These are phyloP conservation scores for Glossosoma conforme DNA, from an alignment of 1,140 invertebrate genomes.

Conservation along the genomic window DNA sequence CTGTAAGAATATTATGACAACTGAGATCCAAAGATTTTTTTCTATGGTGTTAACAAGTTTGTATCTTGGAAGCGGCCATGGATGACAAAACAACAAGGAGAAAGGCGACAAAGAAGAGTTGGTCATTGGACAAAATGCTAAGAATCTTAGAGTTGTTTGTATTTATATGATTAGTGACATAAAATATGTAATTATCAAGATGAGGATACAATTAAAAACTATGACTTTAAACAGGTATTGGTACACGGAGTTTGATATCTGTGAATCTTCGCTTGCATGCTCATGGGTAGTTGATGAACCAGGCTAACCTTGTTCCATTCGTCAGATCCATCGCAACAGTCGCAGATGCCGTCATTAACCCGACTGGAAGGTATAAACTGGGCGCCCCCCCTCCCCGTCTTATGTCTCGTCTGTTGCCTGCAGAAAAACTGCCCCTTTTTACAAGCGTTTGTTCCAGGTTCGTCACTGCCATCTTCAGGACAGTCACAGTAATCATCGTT, in stretches of 20 bases:
- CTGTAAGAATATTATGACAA: no score
- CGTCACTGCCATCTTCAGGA: slow-evolving; percentile 74
- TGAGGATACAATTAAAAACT: no score
- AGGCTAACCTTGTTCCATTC: slow-evolving; percentile 50
- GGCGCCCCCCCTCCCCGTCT: slow-evolving; percentile 36
- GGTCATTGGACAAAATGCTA: no score
- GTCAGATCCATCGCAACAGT: slow-evolving; percentile 82
- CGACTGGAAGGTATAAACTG: slow-evolving; percentile 53
- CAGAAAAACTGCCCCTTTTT: slow-evolving; percentile 77
- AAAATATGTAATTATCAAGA: no score
- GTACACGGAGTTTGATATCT: slow-evolving; percentile 22
- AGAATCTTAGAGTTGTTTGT: no score
- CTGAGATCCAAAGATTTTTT: no score
- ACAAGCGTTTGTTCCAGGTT: slow-evolving; percentile 88
- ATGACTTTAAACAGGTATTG: slow-evolving; percentile 9
- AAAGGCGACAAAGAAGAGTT: no score
- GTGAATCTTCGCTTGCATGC: slow-evolving; percentile 15
- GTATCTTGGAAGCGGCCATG: no score
- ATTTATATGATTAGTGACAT: no score
- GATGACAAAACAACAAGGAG: no score
- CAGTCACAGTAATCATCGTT: slow-evolving; percentile 97
- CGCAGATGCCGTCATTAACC: slow-evolving; percentile 93
- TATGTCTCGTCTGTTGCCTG: slow-evolving; percentile 48
- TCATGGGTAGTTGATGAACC: background rate
- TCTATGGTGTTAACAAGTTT: no score